Conservation (phyloP, 2,888 invertebrate species). For the Nymphalis urticae region DNA sequence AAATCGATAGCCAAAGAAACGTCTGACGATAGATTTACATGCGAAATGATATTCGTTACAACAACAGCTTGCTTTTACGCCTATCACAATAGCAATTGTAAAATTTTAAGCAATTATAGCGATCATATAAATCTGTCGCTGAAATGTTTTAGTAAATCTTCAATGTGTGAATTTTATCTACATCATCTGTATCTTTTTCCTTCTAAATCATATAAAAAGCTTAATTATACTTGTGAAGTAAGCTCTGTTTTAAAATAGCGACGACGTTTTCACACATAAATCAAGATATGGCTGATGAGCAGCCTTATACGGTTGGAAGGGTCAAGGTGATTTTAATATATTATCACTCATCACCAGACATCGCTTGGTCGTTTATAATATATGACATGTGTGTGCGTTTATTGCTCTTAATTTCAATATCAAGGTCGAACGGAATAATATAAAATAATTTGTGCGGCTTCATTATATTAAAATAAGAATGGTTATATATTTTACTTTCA, state of each 20-base stretch:
- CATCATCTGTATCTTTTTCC: too few relatives aligned
- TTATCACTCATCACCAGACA: conserved; percentile 13
- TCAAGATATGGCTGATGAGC: conserved; percentile 15
- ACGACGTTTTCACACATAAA: neutral
- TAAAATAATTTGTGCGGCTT: neutral
- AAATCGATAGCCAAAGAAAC: conserved; percentile 27
- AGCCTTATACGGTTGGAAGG: conserved; percentile 18
- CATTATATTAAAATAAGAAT: too few relatives aligned
- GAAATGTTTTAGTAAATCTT: neutral
- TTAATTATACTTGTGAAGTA: neutral
- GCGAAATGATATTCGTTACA: neutral
- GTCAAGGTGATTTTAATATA: conserved; percentile 27
- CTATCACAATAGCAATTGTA: neutral
- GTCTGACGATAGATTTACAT: conserved; percentile 8
- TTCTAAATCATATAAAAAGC: neutral
- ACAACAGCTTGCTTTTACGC: neutral
- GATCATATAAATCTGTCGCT: neutral
- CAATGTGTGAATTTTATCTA: too few relatives aligned
- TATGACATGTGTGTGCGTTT: neutral
- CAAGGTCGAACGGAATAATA: neutral
- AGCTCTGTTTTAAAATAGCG: neutral
- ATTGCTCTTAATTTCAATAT: conserved; percentile 5
- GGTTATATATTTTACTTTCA: too few relatives aligned
- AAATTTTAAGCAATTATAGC: neutral
- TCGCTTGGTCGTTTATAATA: neutral